Base-by-base conservation (phyloP, 2,797 vertebrate species). In the Oreonectes daqikongensis region DNA sequence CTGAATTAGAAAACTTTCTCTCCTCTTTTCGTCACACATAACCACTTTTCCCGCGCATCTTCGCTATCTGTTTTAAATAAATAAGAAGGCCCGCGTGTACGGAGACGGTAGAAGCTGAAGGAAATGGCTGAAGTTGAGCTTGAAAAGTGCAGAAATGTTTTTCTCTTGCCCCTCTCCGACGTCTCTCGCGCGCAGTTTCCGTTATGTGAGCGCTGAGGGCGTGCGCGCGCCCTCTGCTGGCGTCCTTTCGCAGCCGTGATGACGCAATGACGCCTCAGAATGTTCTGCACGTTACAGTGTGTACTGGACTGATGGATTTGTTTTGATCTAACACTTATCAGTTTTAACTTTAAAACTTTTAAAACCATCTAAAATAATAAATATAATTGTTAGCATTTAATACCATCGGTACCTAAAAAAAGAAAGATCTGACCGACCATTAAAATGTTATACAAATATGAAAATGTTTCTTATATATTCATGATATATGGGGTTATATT, bases 11-110 rank as follows among this genome's bases (percentile, higher is more conserved):
- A 84, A 88, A 89, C 84, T 89, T 90, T 82, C 52, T 59, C 4
- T 87, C 57, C 73, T 75, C 68, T 79, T 35, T 38, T 65, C 44
- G 78, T 84, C 84, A 86, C 88, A 85, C 88, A 82, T 55, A 86
- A 86, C 88, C 89, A 88, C 89, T 91, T 93, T 90, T 91, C 90
- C 90, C 90, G 93, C 91, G 92, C 38, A 2, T 7, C 92, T 90
- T 92, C 88, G 89, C 90, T 90, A 89, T 89, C 88, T 84, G 86
- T 90, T 89, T 64, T 60, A 75, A 85, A 10, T 10, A 70, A 72
- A 71, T 72, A 70, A 53, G 77, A 60, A 53, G 4, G n/a, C 24
- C 80, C 70, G 44, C 55, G 78, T 84, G 89, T 91, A 88, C 53
- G 20, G 86, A 92, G 88, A 77, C 90, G 87, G 91, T 82, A 65